Conservation (phyloP, 2,797 vertebrate genomes). For the Phataginus tetradactyla region DNA sequence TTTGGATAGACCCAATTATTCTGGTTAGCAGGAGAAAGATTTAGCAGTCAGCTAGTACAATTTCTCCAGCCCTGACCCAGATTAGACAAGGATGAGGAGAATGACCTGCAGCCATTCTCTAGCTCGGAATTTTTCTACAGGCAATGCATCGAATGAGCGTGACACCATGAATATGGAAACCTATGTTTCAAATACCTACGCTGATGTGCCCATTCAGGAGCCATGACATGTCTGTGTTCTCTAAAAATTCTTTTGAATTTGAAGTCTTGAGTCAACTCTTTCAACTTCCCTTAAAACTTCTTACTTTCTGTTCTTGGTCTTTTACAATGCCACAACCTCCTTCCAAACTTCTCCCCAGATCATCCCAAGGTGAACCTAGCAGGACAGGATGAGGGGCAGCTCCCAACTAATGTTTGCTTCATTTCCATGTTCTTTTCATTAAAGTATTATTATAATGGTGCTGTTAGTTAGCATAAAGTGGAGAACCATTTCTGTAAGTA, state of each 20-base stretch:
- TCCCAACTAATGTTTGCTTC: background rate
- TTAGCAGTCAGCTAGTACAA: background rate
- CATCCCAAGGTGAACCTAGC: background rate
- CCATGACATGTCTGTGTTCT: background rate
- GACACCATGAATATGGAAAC: background rate
- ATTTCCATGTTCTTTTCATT: background rate
- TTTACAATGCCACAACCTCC: background rate
- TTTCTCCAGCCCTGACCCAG: background rate
- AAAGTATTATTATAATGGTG: background rate
- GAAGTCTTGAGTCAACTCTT: background rate
- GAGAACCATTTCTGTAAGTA: background rate
- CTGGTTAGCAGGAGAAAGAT: background rate
- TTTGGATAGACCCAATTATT: background rate
- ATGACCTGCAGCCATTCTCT: background rate
- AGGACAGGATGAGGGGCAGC: background rate
- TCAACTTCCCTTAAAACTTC: background rate
- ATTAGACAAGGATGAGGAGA: background rate
- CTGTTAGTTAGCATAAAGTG: background rate
- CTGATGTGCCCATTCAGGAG: background rate
- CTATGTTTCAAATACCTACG: background rate
- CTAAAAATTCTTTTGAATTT: background rate
- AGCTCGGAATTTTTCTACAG: background rate
- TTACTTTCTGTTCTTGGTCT: background rate
- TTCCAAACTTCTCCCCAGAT: background rate
- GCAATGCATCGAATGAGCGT: background rate